Evolutionary conservation across 2,113 vertebrate species (phyloP).

Genomic region (Delphinapterus leucas): DNA sequence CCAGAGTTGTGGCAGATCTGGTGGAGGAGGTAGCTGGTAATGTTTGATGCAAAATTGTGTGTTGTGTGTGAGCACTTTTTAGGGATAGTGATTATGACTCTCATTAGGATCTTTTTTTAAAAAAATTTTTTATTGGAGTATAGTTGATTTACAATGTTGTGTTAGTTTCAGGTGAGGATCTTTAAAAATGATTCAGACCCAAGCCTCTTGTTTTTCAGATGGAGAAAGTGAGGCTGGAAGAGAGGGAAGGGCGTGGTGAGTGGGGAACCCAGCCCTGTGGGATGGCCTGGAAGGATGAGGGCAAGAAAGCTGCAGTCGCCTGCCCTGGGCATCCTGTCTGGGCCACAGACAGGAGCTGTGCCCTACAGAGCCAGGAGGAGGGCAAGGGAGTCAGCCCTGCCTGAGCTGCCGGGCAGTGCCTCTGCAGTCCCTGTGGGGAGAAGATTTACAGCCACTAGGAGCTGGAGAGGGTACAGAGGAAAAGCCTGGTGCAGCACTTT

Average conservation of each 20-base stretch:
- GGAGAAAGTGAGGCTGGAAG: fast-evolving
- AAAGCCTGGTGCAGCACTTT: neutral
- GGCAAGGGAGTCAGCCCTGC: neutral
- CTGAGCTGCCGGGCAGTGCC: neutral
- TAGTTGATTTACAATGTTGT: no score
- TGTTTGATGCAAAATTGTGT: neutral
- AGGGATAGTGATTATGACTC: neutral
- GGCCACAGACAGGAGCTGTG: neutral
- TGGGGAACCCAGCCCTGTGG: neutral
- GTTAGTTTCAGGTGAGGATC: neutral
- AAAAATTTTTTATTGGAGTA: no score
- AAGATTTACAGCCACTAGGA: neutral
- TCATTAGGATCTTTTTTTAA: neutral
- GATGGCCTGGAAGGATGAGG: slow-evolving; percentile 14
- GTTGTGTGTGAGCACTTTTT: neutral
- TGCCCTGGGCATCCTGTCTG: neutral
- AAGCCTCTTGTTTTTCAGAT: neutral
- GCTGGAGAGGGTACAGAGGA: neutral
- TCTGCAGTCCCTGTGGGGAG: slow-evolving; percentile 21
- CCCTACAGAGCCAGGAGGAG: neutral
- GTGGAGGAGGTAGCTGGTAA: neutral
- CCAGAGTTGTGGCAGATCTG: neutral
- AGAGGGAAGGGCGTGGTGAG: neutral
- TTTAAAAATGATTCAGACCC: neutral
- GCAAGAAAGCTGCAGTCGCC: neutral